Evolutionary conservation across 2,113 vertebrate genomes (phyloP).

Genomic region (Plecotus auritus): DNA sequence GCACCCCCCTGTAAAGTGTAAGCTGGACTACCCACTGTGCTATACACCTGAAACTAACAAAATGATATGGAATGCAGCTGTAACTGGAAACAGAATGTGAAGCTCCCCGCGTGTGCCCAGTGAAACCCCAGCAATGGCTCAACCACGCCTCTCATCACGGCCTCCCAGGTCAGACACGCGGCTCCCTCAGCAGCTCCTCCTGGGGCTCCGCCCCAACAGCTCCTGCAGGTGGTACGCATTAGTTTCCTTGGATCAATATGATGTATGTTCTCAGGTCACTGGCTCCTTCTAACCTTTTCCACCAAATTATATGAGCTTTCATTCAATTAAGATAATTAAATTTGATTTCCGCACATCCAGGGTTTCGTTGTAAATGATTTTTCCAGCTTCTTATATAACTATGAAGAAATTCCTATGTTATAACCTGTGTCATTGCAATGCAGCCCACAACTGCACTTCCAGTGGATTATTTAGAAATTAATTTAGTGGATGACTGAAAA

Average conservation of each 20-base stretch:
- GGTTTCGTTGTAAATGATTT: neutral
- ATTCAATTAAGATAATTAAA: neutral
- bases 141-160: neutral
- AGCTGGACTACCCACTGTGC: neutral
- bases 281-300: neutral
- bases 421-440: neutral
- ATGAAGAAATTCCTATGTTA: neutral
- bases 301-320: neutral
- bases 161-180: neutral
- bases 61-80: neutral
- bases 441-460: neutral
- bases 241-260: neutral
- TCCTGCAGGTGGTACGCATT: neutral
- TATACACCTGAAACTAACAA: neutral
- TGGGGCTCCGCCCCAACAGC: fast-evolving
- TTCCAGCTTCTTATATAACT: neutral
- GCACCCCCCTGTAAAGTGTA: neutral
- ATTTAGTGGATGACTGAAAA: neutral
- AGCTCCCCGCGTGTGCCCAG: neutral
- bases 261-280: neutral
- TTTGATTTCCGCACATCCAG: neutral
- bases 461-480: neutral
- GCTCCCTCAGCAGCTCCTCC: no score
- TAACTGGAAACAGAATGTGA: neutral
- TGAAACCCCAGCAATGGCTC: neutral